phyloP scores from a whole-genome alignment of 2,888 invertebrate species.

The Drosophila meridionalis region DNA sequence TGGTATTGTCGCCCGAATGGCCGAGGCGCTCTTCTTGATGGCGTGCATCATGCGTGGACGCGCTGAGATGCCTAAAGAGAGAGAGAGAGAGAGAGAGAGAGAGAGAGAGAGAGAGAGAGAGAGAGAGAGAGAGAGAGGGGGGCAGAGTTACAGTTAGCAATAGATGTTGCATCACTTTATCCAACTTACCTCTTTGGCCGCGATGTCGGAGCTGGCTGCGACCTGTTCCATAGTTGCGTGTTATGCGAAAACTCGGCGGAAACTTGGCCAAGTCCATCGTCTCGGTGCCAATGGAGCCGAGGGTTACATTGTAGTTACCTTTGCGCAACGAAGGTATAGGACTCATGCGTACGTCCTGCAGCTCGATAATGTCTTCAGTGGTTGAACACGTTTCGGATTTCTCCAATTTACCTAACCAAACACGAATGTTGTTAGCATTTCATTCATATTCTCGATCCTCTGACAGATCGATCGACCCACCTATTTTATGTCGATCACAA shows the following conservation, averaged over 20 bases:
- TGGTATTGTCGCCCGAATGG: slow-evolving; percentile 95
- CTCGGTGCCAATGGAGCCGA: slow-evolving; percentile 87
- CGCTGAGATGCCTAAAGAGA: slow-evolving; percentile 60
- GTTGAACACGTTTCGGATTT: slow-evolving; percentile 85
- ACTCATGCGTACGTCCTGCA: slow-evolving; percentile 94
- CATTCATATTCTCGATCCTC: neutral
- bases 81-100: neutral
- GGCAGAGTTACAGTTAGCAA: neutral
- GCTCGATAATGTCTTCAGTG: slow-evolving; percentile 93
- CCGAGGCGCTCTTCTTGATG: slow-evolving; percentile 93
- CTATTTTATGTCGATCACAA: slow-evolving; percentile 85
- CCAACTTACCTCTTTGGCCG: slow-evolving; percentile 85
- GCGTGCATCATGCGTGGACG: slow-evolving; percentile 91
- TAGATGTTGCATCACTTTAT: too few species aligned
- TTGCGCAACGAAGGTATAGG: slow-evolving; percentile 92
- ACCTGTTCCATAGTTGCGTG: slow-evolving; percentile 87
- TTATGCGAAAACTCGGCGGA: slow-evolving; percentile 91
- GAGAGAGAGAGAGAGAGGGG: neutral
- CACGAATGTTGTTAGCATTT: too few species aligned
- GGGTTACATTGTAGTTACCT: slow-evolving; percentile 88
- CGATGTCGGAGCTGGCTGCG: slow-evolving; percentile 87
- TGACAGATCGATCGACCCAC: slow-evolving; percentile 21
- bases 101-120: neutral
- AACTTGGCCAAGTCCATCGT: slow-evolving; percentile 88
- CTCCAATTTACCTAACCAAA: slow-evolving; percentile 74